Percentiles rank a stretch among this genome's conserved stretches.
Evolutionary conservation across 2,113 vertebrate genomes (phyloP).

Genomic region (Nematolebias whitei): DNA sequence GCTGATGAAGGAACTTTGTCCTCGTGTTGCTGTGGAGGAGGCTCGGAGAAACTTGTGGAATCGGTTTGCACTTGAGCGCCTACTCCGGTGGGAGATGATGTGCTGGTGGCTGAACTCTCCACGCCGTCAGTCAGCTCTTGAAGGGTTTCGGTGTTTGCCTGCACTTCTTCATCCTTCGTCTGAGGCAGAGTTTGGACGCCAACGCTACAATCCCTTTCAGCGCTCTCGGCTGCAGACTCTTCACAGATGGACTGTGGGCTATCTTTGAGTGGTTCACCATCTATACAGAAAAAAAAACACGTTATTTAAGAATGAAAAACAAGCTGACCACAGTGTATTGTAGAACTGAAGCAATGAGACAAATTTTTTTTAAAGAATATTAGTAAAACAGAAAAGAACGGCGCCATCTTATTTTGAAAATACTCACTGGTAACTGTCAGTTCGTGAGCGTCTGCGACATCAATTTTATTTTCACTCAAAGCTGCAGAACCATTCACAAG

Average conservation of each 20-base stretch:
- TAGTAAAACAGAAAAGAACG: background rate
- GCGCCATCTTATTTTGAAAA: background rate
- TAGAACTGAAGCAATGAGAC: background rate
- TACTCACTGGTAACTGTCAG: slow-evolving; percentile 50
- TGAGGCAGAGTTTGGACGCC: slow-evolving; percentile 14
- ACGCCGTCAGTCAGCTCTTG: slow-evolving; percentile 10
- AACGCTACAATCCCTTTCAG: slow-evolving; percentile 4
- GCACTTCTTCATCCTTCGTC: slow-evolving; percentile 46
- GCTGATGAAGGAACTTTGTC: slow-evolving; percentile 13
- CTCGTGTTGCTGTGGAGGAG: slow-evolving; percentile 22
- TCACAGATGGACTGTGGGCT: slow-evolving; percentile 28
- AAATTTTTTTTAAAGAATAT: background rate
- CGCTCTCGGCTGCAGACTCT: slow-evolving; percentile 15
- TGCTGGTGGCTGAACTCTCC: slow-evolving; percentile 15
- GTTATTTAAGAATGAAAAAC: background rate
- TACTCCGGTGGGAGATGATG: slow-evolving; percentile 35
- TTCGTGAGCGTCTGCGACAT: slow-evolving; percentile 25
- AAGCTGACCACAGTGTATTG: background rate
- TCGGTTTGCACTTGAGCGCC: slow-evolving; percentile 62
- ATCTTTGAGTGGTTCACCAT: slow-evolving; percentile 21
- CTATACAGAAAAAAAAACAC: slow-evolving; percentile 38
- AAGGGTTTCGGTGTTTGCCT: slow-evolving; percentile 39
- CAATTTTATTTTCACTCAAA: slow-evolving; percentile 17
- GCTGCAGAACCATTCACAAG: slow-evolving; percentile 22
- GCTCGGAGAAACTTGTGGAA: slow-evolving; percentile 15